These are phyloP conservation scores for Tipula unca DNA, from an alignment of 2,888 invertebrate genomes.

Conservation along the genomic window DNA sequence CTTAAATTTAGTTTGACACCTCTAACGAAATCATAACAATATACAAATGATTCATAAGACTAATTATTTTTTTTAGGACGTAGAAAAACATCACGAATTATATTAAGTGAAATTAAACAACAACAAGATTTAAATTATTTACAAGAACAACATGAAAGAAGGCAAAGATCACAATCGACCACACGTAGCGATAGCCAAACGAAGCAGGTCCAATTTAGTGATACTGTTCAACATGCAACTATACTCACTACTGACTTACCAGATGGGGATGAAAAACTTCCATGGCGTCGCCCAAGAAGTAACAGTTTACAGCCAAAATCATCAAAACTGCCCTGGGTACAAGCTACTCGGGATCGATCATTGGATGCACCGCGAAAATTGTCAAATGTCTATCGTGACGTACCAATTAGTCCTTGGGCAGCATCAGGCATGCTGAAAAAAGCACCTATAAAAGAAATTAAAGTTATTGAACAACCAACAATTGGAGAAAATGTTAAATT, in stretches of 20 bases:
- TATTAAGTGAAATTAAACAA: slow-evolving; percentile 25
- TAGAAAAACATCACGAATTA: slow-evolving; percentile 28
- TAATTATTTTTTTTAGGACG: slow-evolving; percentile 23
- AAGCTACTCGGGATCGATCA: slow-evolving; percentile 40
- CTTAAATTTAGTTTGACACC: slow-evolving; percentile 8
- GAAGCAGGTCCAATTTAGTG: slow-evolving; percentile 17
- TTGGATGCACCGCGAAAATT: slow-evolving; percentile 42
- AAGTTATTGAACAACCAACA: slow-evolving; percentile 39
- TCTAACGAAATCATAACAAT: neutral
- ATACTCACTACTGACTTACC: slow-evolving; percentile 36
- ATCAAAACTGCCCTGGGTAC: slow-evolving; percentile 38
- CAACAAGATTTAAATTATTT: slow-evolving; percentile 20
- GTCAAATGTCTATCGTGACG: slow-evolving; percentile 29
- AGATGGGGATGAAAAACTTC: slow-evolving; percentile 47
- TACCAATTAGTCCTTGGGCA: slow-evolving; percentile 50
- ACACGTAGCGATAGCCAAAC: neutral
- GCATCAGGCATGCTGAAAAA: slow-evolving; percentile 52
- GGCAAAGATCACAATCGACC: slow-evolving; percentile 15
- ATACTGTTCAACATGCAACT: slow-evolving; percentile 24
- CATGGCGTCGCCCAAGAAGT: slow-evolving; percentile 45
- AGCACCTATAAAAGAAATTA: slow-evolving; percentile 34
- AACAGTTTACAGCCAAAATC: slow-evolving; percentile 40
- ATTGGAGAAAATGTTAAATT: slow-evolving; percentile 44
- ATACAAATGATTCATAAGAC: neutral
- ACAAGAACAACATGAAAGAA: neutral